A percentile compares a stretch with the other conserved stretches of the same genome.
phyloP scores from a whole-genome alignment of 2,888 invertebrate species.

The Magallana nippona region DNA sequence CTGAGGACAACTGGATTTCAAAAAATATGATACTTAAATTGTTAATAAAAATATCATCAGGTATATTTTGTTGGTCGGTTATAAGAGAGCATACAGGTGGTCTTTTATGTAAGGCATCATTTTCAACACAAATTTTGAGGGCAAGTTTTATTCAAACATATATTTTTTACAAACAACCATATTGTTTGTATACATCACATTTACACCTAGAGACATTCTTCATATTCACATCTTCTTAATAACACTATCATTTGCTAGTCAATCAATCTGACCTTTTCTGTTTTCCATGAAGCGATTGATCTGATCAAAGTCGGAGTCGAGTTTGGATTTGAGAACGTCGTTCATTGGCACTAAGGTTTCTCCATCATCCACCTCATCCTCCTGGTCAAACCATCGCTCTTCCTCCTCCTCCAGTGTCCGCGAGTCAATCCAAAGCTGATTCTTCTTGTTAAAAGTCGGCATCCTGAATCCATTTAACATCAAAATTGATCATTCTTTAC shows the following conservation, averaged over 20 bases:
- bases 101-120: too few species aligned
- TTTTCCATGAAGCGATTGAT: conserved; percentile 86
- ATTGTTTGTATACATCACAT: too few species aligned
- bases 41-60: too few species aligned
- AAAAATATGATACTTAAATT: too few species aligned
- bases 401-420: conserved; percentile 97
- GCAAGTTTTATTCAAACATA: too few species aligned
- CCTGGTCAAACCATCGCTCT: conserved; percentile 99
- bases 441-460: conserved; percentile 86
- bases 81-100: too few species aligned
- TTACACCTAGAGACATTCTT: too few species aligned
- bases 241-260: neutral
- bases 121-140: too few species aligned
- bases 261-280: conserved; percentile 80
- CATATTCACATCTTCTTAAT: too few species aligned
- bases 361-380: conserved; percentile 84
- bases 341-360: conserved; percentile 77
- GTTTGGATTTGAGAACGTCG: conserved; percentile 83
- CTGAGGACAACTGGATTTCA: too few species aligned
- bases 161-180: neutral
- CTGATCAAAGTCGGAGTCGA: conserved; percentile 84
- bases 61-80: too few species aligned
- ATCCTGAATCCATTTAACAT: conserved; percentile 79
- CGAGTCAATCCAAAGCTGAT: conserved; percentile 93
- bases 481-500: too few species aligned